phyloP scores from a whole-genome alignment of 2,113 vertebrate genomes.

The Lethenteron reissneri region DNA sequence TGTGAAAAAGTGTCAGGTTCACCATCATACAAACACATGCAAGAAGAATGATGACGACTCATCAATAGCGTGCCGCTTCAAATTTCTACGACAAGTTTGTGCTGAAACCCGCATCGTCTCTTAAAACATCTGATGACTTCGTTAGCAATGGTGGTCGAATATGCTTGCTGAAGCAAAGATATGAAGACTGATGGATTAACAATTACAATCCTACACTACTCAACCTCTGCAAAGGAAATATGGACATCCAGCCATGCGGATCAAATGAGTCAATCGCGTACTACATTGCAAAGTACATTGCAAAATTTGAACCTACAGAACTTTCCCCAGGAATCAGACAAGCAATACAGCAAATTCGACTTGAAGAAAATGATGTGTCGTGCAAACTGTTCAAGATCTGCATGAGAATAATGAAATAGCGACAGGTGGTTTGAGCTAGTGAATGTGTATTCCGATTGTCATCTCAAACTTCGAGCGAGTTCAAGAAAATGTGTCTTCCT shows the following conservation, averaged over 20 bases:
- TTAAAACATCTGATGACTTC: neutral
- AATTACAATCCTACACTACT: neutral
- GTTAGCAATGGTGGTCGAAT: neutral
- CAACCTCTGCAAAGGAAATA: slow-evolving; percentile 1
- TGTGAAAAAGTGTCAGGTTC: neutral
- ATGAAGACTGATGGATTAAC: neutral
- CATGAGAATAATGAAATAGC: neutral
- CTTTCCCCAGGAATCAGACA: neutral
- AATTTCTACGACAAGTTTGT: neutral
- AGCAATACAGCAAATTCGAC: neutral
- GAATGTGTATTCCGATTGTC: neutral
- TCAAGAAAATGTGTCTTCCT: neutral
- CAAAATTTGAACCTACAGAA: neutral
- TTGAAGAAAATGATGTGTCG: neutral
- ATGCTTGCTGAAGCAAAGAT: neutral
- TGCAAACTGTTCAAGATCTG: neutral
- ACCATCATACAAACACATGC: neutral
- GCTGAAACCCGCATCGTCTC: neutral
- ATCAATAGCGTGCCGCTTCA: neutral
- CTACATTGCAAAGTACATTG: neutral
- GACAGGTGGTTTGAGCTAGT: neutral
- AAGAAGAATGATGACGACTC: neutral
- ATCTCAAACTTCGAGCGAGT: neutral
- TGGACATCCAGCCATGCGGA: slow-evolving; percentile 4
- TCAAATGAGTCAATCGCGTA: neutral